Evolutionary conservation across 1,140 invertebrate genomes (phyloP).

Genomic region (Galendromus occidentalis): DNA sequence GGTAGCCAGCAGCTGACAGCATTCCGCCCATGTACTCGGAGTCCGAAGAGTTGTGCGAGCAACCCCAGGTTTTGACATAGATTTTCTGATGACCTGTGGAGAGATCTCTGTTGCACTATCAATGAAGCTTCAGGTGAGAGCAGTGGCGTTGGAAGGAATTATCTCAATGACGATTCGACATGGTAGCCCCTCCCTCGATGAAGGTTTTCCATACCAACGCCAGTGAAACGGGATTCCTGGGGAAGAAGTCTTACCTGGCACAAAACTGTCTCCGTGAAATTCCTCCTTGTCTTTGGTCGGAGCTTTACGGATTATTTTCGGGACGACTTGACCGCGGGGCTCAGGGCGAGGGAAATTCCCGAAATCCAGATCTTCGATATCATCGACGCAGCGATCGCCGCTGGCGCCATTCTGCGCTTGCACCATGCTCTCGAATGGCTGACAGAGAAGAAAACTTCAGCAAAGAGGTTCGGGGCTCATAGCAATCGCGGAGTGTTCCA

Average conservation of each 20-base stretch:
- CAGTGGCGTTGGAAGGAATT: too few relatives aligned
- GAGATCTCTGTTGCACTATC: too few relatives aligned
- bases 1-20: conserved; percentile 64
- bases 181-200: too few relatives aligned
- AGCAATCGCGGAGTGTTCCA: too few relatives aligned
- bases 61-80: conserved; percentile 92
- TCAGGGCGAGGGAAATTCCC: background rate
- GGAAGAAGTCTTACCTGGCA: background rate
- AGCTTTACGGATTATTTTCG: background rate
- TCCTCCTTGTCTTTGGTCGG: background rate
- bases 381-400: background rate
- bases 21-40: conserved; percentile 90
- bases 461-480: too few relatives aligned
- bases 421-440: too few relatives aligned
- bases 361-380: background rate
- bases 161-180: too few relatives aligned
- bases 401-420: background rate
- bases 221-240: too few relatives aligned
- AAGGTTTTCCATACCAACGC: too few relatives aligned
- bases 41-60: conserved; percentile 86
- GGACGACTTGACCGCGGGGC: background rate
- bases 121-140: too few relatives aligned
- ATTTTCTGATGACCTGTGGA: conserved; percentile 58
- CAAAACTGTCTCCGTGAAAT: conserved; percentile 2
- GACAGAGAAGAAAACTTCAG: too few relatives aligned